Evolutionary conservation across 2,888 invertebrate species (phyloP), one percentile per base, ranked within the genome.

Genomic region (Drosophila percnosoma): DNA sequence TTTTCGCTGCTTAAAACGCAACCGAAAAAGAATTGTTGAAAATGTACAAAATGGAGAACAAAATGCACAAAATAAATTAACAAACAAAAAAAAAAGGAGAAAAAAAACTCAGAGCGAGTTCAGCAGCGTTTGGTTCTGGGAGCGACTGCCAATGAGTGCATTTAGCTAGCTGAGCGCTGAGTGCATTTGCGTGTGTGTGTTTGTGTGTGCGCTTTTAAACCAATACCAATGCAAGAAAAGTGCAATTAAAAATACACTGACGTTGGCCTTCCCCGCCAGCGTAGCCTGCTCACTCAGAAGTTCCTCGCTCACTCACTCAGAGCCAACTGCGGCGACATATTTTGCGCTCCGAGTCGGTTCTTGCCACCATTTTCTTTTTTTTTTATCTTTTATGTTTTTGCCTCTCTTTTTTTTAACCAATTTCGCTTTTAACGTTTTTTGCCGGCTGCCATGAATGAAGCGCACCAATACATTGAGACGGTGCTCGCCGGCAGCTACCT

Each of bases 351-450:
- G 53, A 74, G 81, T 59, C 53, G 36, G 51, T 54, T 82, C 72
- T 77, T 72, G 80, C 80, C 83, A 80, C 81, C 83, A 83, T 89
- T 90, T 87, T 90, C 70, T 74, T 74, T 68, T 74, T 77, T 84
- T 70, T 69, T 68, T 74, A 77, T 45, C 24, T n/a, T 40, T 48
- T 29, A 29, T 54, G 60, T 48, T 53, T 53, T 59, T 34, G 38
- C 13, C 58, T 71, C 70, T 68, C 73, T 63, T 42, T 40, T 58
- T 49, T 24, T 51, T 84, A 78, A 77, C 77, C 87, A 88, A 88
- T 88, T 88, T 89, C 90, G 88, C 90, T 88, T 90, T 90, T 90
- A 87, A 87, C 85, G 80, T 80, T 83, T 88, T 85, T 81, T 86
- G 87, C 89, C 90, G 85, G 87, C 84, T 83, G 75, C 87, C 81